These are phyloP conservation scores for Himantopus leucocephalus DNA, from an alignment of 2,113 vertebrate genomes.

Conservation along the genomic window DNA sequence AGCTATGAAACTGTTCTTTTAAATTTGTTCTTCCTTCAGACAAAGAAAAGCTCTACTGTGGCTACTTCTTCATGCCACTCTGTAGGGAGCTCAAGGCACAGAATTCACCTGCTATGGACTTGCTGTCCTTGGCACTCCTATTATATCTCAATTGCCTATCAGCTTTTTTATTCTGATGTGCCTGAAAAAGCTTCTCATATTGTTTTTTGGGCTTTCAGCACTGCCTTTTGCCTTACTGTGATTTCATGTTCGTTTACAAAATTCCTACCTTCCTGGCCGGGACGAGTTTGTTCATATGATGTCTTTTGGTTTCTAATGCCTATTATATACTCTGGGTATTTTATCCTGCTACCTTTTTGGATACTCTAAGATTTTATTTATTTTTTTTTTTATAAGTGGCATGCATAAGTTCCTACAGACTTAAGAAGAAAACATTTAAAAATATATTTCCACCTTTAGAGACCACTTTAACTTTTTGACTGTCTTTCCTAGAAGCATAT, in stretches of 20 bases:
- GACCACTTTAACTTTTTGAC: background rate
- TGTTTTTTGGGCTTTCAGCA: background rate
- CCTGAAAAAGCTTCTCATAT: background rate
- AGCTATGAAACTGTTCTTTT: background rate
- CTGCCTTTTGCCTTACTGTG: background rate
- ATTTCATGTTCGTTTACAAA: background rate
- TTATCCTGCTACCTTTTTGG: background rate
- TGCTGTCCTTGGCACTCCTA: background rate
- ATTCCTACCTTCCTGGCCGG: background rate
- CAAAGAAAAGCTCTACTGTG: background rate
- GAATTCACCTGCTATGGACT: background rate
- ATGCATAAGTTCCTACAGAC: background rate
- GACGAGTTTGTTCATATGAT: background rate
- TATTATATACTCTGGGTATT: background rate
- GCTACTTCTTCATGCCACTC: background rate
- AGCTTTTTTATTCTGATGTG: background rate
- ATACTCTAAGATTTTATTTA: background rate
- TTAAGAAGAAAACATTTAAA: background rate
- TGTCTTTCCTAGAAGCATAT: background rate
- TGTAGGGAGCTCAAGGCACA: background rate
- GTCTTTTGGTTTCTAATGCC: background rate
- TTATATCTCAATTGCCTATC: background rate
- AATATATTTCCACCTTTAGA: background rate
- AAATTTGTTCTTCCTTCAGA: background rate
- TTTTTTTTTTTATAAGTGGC: background rate